Evolutionary conservation across 2,888 invertebrate species (phyloP), one percentile per base, ranked within the genome.

Genomic region (Chymomyza procnemis): DNA sequence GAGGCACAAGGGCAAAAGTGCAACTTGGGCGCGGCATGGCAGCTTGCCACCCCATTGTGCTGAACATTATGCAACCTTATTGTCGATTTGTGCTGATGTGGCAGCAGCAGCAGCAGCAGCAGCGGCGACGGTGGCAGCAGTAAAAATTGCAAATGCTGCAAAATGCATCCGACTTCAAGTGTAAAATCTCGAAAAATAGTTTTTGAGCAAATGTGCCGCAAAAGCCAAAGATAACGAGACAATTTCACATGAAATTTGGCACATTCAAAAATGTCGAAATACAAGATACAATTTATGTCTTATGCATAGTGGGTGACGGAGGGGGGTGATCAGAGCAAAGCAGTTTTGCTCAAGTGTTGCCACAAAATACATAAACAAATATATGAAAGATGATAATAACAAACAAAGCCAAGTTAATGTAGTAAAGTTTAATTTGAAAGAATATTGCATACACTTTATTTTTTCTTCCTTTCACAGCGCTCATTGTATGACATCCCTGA

Each of bases 81-180:
- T 73, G 73, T 73, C 62, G 52, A 73, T 63, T 73, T 69, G 56
- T 73, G 73, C 73, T 73, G 73, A 73, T 73, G 73, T 59, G 69
- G 73, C 73, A 69, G 34, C 66, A 26, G 60, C 54, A 55, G 58
- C 21, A 9, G 14, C 41, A 55, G 34, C 22, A 57, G 5, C 6
- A 64, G 48, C 66, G 47, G 54, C 66, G 57, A 50, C 66, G n/a
- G n/a, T n/a, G 60, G 52, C 67, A 59, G 67, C 52, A n/a, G 52
- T 5, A 19, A 75, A 72, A 74, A 74, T 74, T 74, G 74, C 74
- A 74, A 74, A 75, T 71, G 67, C 67, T 71, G 74, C 74, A 74
- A 75, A 75, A 71, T 75, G 75, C 74, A 71, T 14, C 14, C 21
- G 54, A 54, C 21, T 54, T 54, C 54, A 54, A 69, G 62, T 68